phyloP scores from a whole-genome alignment of 2,888 invertebrate genomes.

The Epicampocera succincta region DNA sequence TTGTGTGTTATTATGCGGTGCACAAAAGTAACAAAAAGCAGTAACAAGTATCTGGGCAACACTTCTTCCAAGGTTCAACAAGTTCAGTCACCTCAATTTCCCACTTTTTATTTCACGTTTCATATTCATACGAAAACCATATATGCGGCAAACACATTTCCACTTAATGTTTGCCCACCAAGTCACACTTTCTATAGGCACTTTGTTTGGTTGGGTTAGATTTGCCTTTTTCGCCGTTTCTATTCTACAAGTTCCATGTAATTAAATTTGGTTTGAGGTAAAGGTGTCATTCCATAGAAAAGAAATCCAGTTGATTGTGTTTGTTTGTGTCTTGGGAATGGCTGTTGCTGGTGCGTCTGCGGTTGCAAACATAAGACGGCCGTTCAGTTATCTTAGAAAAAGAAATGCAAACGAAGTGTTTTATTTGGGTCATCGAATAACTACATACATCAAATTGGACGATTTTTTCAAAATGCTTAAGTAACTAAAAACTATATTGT shows the following conservation, averaged over 20 bases:
- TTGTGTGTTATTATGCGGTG: no score
- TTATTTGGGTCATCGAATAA: no score
- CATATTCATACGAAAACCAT: constrained; percentile 25
- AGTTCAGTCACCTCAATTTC: constrained; percentile 67
- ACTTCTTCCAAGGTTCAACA: constrained; percentile 67
- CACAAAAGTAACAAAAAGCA: not conserved
- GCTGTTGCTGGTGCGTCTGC: no score
- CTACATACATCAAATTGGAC: no score
- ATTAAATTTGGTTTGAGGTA: constrained; percentile 32
- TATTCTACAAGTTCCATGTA: constrained; percentile 17
- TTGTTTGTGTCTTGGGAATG: not conserved
- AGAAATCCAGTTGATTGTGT: not conserved
- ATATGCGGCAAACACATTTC: constrained; percentile 19
- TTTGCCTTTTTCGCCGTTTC: constrained; percentile 16
- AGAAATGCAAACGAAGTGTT: no score
- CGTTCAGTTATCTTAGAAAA: no score
- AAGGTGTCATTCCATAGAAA: constrained; percentile 27
- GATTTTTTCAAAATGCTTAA: no score
- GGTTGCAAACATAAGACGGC: no score
- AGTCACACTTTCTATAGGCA: constrained; percentile 53
- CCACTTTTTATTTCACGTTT: constrained; percentile 31
- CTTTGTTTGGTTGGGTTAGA: constrained; percentile 32
- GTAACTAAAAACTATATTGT: no score
- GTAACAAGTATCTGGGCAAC: constrained; percentile 54
- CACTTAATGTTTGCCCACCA: constrained; percentile 18